Evolutionary conservation across 2,888 invertebrate genomes (phyloP).

Genomic region (Brachypalpus laphriformis): DNA sequence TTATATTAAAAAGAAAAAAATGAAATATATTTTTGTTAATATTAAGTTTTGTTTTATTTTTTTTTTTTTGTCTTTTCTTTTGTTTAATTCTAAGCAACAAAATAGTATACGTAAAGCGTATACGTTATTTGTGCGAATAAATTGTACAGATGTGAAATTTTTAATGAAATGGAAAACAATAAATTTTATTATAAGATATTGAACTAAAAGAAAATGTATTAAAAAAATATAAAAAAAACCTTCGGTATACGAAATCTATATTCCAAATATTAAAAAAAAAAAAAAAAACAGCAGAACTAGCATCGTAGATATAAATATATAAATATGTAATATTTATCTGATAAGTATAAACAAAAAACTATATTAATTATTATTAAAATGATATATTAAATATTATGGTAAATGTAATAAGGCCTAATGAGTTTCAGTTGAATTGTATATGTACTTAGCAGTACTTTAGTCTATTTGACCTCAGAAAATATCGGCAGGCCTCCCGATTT

Average conservation of each 20-base stretch:
- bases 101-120: constrained; percentile 56
- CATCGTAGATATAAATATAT: constrained; percentile 66
- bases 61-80: background rate
- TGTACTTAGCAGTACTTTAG: too few species aligned
- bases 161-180: constrained; percentile 73
- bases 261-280: constrained; percentile 49
- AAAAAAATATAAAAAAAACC: constrained; percentile 36
- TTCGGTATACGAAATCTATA: constrained; percentile 70
- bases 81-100: constrained; percentile 22
- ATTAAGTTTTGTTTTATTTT: constrained; percentile 2
- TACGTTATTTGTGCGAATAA: constrained; percentile 51
- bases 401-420: constrained; percentile 40
- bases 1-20: background rate
- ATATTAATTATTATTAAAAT: constrained; percentile 68
- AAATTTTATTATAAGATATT: constrained; percentile 60
- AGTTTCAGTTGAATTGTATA: too few species aligned
- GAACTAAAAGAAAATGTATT: constrained; percentile 18
- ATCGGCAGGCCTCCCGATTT: too few species aligned
- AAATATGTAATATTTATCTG: constrained; percentile 71
- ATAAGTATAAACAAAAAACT: constrained; percentile 70
- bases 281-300: constrained; percentile 26
- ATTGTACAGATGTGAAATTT: constrained; percentile 69
- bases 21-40: constrained; percentile 2
- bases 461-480: too few species aligned
- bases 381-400: constrained; percentile 70